These are phyloP conservation scores for Hemaris fuciformis DNA, from an alignment of 2,888 invertebrate genomes.

Conservation along the genomic window DNA sequence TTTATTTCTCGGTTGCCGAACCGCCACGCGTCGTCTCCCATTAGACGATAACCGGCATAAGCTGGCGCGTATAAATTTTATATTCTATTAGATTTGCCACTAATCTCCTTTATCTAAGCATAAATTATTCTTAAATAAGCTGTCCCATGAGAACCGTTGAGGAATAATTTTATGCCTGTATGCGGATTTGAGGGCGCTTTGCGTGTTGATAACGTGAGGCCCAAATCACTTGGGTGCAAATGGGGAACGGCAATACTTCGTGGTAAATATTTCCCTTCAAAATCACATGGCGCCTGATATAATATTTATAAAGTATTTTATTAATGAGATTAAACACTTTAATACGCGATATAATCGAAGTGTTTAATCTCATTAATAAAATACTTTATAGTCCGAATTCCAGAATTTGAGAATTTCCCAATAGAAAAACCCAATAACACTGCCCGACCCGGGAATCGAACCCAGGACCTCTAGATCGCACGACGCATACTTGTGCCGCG, in stretches of 20 bases:
- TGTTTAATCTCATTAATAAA: no score
- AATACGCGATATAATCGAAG: no score
- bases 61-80: slow-evolving; percentile 57
- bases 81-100: slow-evolving; percentile 64
- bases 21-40: slow-evolving; percentile 62
- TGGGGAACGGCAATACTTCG: background rate
- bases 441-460: no score
- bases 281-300: no score
- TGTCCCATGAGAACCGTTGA: slow-evolving; percentile 52
- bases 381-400: no score
- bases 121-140: slow-evolving; percentile 67
- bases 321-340: no score
- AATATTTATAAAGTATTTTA: no score
- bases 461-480: no score
- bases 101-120: slow-evolving; percentile 69
- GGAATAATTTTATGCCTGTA: slow-evolving; percentile 69
- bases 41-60: slow-evolving; percentile 55
- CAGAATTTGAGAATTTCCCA: no score
- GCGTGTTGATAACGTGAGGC: background rate
- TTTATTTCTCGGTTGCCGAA: slow-evolving; percentile 11
- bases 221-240: background rate
- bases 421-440: no score
- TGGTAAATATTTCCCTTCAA: background rate
- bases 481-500: no score
- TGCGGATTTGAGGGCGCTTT: slow-evolving; percentile 47